These are phyloP conservation scores for Bacillus rossius DNA, from an alignment of 1,140 invertebrate genomes.

Conservation along the genomic window DNA sequence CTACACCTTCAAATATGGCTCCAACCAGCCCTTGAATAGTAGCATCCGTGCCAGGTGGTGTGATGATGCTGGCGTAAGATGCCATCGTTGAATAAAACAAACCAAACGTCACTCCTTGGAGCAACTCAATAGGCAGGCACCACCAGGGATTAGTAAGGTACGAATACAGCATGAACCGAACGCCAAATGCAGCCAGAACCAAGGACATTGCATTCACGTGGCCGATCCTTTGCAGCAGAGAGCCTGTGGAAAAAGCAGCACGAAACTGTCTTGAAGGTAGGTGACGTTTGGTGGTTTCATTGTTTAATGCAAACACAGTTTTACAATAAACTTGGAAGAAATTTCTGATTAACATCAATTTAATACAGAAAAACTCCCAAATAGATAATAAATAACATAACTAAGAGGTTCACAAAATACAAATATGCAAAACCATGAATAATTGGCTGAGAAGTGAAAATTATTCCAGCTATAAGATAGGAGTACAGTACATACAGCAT, in stretches of 20 bases:
- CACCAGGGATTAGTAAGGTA: slow-evolving; percentile 73
- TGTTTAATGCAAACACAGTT: neutral
- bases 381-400: too few relatives aligned
- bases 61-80: slow-evolving; percentile 78
- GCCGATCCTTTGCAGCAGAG: slow-evolving; percentile 74
- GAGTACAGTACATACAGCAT: too few relatives aligned
- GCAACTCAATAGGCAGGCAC: slow-evolving; percentile 75
- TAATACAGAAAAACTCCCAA: too few relatives aligned
- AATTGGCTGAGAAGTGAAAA: too few relatives aligned
- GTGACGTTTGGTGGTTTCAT: neutral
- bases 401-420: too few relatives aligned
- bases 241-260: slow-evolving; percentile 40
- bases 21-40: slow-evolving; percentile 81
- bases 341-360: too few relatives aligned
- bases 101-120: slow-evolving; percentile 84
- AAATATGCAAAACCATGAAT: too few relatives aligned
- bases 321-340: neutral
- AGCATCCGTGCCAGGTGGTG: slow-evolving; percentile 78
- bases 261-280: too few relatives aligned
- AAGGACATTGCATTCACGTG: slow-evolving; percentile 77
- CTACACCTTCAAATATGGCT: slow-evolving; percentile 80
- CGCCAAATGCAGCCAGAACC: slow-evolving; percentile 66
- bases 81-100: slow-evolving; percentile 86
- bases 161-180: slow-evolving; percentile 80
- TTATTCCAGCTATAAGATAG: too few relatives aligned